Base-by-base conservation (phyloP, 2,888 invertebrate species). In the Tanytarsus gracilentus region DNA sequence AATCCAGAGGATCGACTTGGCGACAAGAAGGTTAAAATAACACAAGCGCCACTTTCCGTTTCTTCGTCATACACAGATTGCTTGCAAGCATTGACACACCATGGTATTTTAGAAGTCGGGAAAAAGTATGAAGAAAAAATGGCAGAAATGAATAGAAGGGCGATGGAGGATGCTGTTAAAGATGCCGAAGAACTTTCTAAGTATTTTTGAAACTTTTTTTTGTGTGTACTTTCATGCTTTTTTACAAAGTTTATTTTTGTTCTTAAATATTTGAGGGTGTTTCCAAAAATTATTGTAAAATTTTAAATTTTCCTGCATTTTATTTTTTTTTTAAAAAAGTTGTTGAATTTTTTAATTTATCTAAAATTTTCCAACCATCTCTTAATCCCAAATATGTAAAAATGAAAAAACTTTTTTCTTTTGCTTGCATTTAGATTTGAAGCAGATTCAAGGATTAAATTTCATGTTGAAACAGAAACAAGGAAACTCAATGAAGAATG, bases 81-180 rank as follows among this genome's bases (percentile, higher is more conserved):
- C 14, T 9, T 56, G 7, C 39, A 56, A 40, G 56, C 56, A 1
- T 8, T 56, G 3, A 56, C 56, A 16, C 56, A 56, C 44, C 16
- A 16, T 11, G 40, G 44, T 16, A 40, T 56, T 26, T n/a, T 56
- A 8, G 56, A 56, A 25, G 44, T 56, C 18, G 56, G 56, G 2
- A 30, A 14, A 9, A 39, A 18, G n/a, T 7, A 18, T 16, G 56
- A 56, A 21, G 40, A 40, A 11, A 56, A 40, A 16, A 9, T 40
- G 9, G 27, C 14, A n/a, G 7, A 9, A 8, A 14, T 26, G 18
- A 6, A 56, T 14, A 11, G 27, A 16, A 25, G 16, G 8, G 1
- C 14, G 7, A 27, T 56, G n/a, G 21, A 16, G n/a, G 27, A 26
- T 11, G 26, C 25, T 14, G 40, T 56, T 16, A 26, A n/a, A 9